These are phyloP conservation scores for Campaea margaritaria DNA, from an alignment of 2,888 invertebrate species.

Conservation along the genomic window DNA sequence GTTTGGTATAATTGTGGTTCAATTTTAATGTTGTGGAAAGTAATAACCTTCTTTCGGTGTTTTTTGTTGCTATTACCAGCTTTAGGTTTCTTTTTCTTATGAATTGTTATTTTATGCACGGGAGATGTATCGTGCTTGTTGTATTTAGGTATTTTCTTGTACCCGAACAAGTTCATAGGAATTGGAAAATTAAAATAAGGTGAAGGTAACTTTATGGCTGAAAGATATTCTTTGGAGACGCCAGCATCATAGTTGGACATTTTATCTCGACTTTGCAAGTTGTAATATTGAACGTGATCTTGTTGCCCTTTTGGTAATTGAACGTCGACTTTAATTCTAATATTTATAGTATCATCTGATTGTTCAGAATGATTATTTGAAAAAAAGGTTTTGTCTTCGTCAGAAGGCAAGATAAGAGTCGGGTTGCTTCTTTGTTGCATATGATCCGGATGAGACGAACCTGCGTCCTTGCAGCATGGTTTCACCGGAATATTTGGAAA, in stretches of 20 bases:
- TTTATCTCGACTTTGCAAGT: slow-evolving; percentile 21
- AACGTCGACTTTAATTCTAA: slow-evolving; percentile 73
- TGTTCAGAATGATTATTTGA: slow-evolving; percentile 34
- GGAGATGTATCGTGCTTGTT: slow-evolving; percentile 45
- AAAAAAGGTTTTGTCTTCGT: slow-evolving; percentile 38
- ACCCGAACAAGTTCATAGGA: slow-evolving; percentile 62
- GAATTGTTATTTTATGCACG: slow-evolving; percentile 67
- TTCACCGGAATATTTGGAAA: slow-evolving; percentile 46
- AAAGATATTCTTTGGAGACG: slow-evolving; percentile 56
- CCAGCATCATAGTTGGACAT: slow-evolving; percentile 47
- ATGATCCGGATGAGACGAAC: slow-evolving; percentile 65
- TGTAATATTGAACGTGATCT: slow-evolving; percentile 22
- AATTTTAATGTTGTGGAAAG: slow-evolving; percentile 66
- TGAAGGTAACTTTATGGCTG: slow-evolving; percentile 60
- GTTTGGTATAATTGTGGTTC: slow-evolving; percentile 53
- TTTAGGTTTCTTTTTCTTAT: slow-evolving; percentile 74
- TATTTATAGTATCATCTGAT: slow-evolving; percentile 57
- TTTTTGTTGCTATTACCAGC: slow-evolving; percentile 63
- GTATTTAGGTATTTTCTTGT: slow-evolving; percentile 55
- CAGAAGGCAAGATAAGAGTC: slow-evolving; percentile 35
- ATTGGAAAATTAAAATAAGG: slow-evolving; percentile 67
- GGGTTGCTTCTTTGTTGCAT: slow-evolving; percentile 34
- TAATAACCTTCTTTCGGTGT: slow-evolving; percentile 68
- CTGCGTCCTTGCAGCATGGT: slow-evolving; percentile 61
- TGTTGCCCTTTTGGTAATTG: slow-evolving; percentile 64